Conservation (phyloP, 2,797 vertebrate species). For the Buphagus erythrorhynchus region DNA sequence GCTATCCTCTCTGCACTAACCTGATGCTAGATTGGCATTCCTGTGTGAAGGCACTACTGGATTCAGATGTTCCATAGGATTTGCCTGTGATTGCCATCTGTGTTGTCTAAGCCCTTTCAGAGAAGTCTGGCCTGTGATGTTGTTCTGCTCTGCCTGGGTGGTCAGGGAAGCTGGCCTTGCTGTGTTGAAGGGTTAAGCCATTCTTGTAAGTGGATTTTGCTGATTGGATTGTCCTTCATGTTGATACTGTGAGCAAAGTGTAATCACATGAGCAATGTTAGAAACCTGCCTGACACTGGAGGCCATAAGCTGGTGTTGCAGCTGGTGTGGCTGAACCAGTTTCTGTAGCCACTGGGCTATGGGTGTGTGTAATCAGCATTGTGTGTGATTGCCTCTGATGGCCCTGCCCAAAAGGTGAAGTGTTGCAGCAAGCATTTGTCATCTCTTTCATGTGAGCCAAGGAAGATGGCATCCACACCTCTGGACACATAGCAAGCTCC, state of each 20-base stretch:
- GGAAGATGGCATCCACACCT: not conserved
- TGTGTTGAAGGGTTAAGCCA: not conserved
- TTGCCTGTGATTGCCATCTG: not conserved
- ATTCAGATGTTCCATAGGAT: not conserved
- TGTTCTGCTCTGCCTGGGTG: not conserved
- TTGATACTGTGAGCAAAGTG: not conserved
- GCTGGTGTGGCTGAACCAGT: not conserved
- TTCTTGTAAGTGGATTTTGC: not conserved
- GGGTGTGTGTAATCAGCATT: not conserved
- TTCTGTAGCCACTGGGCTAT: not conserved
- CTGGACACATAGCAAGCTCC: accelerated
- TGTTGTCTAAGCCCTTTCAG: not conserved
- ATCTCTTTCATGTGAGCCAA: not conserved
- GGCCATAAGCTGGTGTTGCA: not conserved
- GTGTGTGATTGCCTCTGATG: not conserved
- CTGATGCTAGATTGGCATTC: not conserved
- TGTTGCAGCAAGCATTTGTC: not conserved
- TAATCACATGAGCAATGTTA: not conserved
- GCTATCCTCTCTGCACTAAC: not conserved
- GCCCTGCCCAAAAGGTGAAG: not conserved
- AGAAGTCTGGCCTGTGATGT: accelerated
- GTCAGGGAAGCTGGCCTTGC: not conserved
- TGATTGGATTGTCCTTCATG: not conserved
- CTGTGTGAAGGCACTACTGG: not conserved
- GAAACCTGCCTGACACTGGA: not conserved